Base-by-base conservation (phyloP, 2,888 invertebrate genomes). In the Augiades crinisus region DNA sequence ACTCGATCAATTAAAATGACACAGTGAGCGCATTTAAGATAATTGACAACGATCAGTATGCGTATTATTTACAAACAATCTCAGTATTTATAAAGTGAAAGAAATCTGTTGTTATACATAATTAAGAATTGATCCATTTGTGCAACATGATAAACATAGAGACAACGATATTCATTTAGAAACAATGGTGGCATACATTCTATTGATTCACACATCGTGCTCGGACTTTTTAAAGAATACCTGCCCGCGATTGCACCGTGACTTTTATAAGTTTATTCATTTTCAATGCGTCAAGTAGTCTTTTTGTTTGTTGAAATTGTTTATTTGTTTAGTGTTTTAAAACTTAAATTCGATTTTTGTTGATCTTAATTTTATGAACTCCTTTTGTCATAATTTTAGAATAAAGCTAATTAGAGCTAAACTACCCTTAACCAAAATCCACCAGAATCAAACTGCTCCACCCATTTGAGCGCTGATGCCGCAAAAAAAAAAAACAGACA, bases 111-210 rank as follows among this genome's bases (percentile, higher is more conserved):
- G 81, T 85, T 80, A 76, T 45, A 41, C 41, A 54, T 54, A 46
- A 36, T 55, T 68, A 72, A 62, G 70, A 75, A 63, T 68, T 71
- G 60, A 64, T 67, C 65, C 69, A 67, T 81, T 70, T 73, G 56
- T 64, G 62, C 69, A 61, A 60, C 60, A 62, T 70, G 8, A 27
- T 44, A 44, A 51, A 51, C 31, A 45, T 51, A 34, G 33, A 37
- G 44, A 38, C 30, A 44, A 50, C 30, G 38, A 45, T 51, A 51
- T 45, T 50, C 44, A 45, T 38, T 34, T 70, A 69, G 78, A 78
- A 83, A 86, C 86, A 87, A 85, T 84, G 67, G 70, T 66, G 65
- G 70, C 71, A 77, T 78, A 75, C 73, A 72, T 63, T 70, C 63
- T 66, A 75, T 64, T 83, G 80, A 81, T 69, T 84, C 80, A 82